Percentiles rank a stretch among this genome's conserved stretches.
These are phyloP conservation scores for Falco biarmicus DNA, from an alignment of 2,797 vertebrate species.

Conservation along the genomic window DNA sequence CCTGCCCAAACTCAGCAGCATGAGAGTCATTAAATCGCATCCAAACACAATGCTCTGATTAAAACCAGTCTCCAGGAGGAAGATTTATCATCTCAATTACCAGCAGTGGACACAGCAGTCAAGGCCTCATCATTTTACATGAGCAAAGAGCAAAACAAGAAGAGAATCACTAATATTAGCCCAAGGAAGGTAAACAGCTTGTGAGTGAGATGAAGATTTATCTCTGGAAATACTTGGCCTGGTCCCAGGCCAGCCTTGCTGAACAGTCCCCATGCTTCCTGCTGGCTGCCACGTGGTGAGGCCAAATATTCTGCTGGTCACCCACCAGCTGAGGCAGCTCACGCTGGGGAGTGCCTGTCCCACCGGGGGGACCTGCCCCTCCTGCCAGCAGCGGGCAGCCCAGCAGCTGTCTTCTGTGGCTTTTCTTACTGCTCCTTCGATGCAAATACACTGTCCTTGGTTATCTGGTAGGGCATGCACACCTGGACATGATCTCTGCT, in stretches of 20 bases:
- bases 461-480: rapidly evolving
- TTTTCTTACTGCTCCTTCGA: neutral
- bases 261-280: neutral
- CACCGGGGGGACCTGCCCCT: rapidly evolving
- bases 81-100: conserved; percentile 84
- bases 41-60: conserved; percentile 75
- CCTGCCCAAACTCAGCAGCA: conserved; percentile 45
- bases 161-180: conserved; percentile 65
- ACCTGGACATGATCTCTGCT: neutral
- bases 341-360: neutral
- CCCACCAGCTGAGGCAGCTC: neutral
- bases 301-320: neutral
- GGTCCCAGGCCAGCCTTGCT: conserved; percentile 31
- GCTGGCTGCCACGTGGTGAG: neutral
- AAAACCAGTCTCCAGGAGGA: conserved; percentile 74
- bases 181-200: conserved; percentile 71
- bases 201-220: conserved; percentile 59
- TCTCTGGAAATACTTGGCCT: neutral
- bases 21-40: conserved; percentile 73
- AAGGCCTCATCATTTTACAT: conserved; percentile 58
- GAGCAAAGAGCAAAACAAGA: conserved; percentile 58
- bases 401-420: neutral
- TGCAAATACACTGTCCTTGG: neutral
- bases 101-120: conserved; percentile 68
- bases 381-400: neutral